Evolutionary conservation across 2,888 invertebrate species (phyloP), one percentile per base, ranked within the genome.

Genomic region (Serrognathus titanus): DNA sequence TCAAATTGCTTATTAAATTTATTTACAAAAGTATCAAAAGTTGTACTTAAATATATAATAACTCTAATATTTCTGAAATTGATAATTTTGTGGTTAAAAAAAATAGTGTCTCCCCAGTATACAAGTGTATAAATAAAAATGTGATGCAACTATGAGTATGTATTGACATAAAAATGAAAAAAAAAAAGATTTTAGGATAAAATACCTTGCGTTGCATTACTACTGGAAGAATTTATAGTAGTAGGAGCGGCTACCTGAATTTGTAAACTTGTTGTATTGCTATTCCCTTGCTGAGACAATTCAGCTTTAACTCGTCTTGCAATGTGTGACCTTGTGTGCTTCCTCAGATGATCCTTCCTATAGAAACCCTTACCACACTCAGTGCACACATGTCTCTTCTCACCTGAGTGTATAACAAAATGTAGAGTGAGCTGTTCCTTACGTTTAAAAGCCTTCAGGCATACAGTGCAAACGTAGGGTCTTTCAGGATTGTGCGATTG

Each of bases 321-420:
- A 75, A 92, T 90, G 75, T 92, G 92, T 61, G 91, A 90, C 45
- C 91, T 84, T 40, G 90, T 89, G 75, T 92, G 92, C 73, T 92
- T 92, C 69, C 91, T 85, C 59, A 93, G 80, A 77, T 92, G 92
- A 78, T 92, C 92, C 71, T 92, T 92, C 65, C 93, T 85, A 78
- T 93, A 92, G 78, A 93, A 93, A 53, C 90, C 92, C 81, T 93
- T 92, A 60, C 92, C 92, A 72, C 94, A 94, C 76, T 92, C 92
- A 57, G 88, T 87, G 77, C 94, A 94, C 9, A 91, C 83, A 67
- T 93, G 92, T 62, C 92, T 82, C 76, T 93, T 93, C 76, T 92
- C 92, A 2, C 93, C 93, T 9, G 92, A 92, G 77, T 94, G 93
- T 70, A 93, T 93, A 63, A 93, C 92, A 76, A 92, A 91, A 79